Conservation (phyloP, 2,888 invertebrate genomes). For the Subacronicta megacephala region DNA sequence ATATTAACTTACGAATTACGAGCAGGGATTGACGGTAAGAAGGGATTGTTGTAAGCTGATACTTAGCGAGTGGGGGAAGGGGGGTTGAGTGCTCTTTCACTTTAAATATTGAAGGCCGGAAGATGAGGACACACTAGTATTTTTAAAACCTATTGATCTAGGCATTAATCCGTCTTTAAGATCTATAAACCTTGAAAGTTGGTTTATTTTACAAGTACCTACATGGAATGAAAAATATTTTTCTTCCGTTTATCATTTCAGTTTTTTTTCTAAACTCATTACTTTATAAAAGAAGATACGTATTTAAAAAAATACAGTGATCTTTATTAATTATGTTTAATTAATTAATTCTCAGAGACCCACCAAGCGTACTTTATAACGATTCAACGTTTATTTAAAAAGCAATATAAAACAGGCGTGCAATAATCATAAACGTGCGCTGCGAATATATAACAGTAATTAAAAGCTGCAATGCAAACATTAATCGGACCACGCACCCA, state of each 20-base stretch:
- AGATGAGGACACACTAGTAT: constrained; percentile 1
- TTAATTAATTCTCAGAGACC: neutral
- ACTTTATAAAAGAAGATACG: too few relatives aligned
- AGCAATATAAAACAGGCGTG: constrained; percentile 19
- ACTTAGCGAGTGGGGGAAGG: neutral
- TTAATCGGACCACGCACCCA: constrained; percentile 17
- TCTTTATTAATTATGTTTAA: too few relatives aligned
- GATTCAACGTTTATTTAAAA: constrained; percentile 14
- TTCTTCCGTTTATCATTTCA: too few relatives aligned
- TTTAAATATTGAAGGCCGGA: constrained; percentile 7
- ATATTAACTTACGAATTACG: constrained; percentile 12
- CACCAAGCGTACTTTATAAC: neutral
- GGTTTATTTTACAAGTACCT: too few relatives aligned
- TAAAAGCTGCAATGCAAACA: constrained; percentile 22
- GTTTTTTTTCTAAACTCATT: too few relatives aligned
- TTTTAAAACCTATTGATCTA: neutral
- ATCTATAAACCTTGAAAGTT: too few relatives aligned
- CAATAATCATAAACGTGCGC: constrained; percentile 18
- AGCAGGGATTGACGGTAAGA: neutral
- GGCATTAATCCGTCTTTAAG: too few relatives aligned
- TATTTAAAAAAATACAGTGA: too few relatives aligned
- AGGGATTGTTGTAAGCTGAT: constrained; percentile 9
- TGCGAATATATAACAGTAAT: constrained; percentile 20
- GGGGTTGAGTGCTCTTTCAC: neutral
- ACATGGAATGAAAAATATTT: too few relatives aligned